A percentile compares a stretch with the other conserved stretches of the same genome.
These are phyloP conservation scores for Platycheirus rosarum DNA, from an alignment of 2,888 invertebrate genomes.

Conservation along the genomic window DNA sequence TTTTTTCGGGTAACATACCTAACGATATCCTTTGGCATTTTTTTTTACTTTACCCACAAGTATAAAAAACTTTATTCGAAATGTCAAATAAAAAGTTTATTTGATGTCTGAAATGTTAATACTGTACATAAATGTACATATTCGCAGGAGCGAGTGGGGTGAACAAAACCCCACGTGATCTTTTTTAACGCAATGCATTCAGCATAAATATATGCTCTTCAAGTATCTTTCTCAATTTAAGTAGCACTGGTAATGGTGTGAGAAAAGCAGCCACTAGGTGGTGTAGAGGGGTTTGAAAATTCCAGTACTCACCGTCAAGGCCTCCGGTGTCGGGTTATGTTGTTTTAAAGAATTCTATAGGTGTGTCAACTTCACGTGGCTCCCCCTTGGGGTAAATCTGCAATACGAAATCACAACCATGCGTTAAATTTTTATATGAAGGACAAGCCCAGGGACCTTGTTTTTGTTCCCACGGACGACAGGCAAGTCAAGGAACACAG, in stretches of 20 bases:
- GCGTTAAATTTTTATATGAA: conserved; percentile 29
- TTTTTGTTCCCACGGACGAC: conserved; percentile 16
- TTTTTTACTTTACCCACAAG: neutral
- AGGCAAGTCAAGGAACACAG: conserved; percentile 7
- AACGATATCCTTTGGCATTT: conserved; percentile 42
- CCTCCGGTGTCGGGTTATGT: conserved; percentile 22
- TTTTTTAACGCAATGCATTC: too few species aligned
- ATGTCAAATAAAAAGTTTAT: conserved; percentile 54
- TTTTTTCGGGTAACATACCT: conserved; percentile 46
- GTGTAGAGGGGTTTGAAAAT: conserved; percentile 1
- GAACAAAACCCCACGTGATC: neutral
- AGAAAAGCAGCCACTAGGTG: too few species aligned
- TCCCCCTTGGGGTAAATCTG: conserved; percentile 21
- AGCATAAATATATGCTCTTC: conserved; percentile 19
- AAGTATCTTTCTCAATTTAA: conserved; percentile 37
- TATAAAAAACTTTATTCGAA: conserved; percentile 43
- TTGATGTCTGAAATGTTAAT: conserved; percentile 38
- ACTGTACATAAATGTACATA: conserved; percentile 16
- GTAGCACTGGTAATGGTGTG: conserved; percentile 18
- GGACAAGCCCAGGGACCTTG: conserved; percentile 32
- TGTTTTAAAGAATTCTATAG: conserved; percentile 9
- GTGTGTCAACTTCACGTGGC: conserved; percentile 26
- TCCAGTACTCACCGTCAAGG: neutral
- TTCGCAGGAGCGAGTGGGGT: neutral
- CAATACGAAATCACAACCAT: conserved; percentile 23